Evolutionary conservation across 2,113 vertebrate genomes (phyloP), one percentile per base, ranked within the genome.

Genomic region (Strigops habroptila): DNA sequence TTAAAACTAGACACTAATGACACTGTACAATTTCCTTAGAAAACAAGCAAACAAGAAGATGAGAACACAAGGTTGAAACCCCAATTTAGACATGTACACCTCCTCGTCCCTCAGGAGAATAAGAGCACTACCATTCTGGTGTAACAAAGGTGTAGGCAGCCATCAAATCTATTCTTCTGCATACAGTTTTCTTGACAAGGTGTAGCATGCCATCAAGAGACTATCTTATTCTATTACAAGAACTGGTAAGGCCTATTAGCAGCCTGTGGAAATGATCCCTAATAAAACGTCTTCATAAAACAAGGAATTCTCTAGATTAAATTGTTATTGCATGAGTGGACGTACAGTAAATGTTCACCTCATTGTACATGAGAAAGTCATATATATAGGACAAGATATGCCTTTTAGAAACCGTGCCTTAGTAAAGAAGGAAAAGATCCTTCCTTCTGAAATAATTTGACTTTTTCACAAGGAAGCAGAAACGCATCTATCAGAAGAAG

Each of bases 361-460:
- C 48, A 64, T 15, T 77, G 63, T 71, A 82, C 10, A 6, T 8
- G 37, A 94, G 69, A 78, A 94, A 60, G 83, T 73, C 52, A 64
- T 28, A 86, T 18, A 84, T 52, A 70, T 8, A 71, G 69, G 43
- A 68, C 44, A 91, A 91, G 63, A 64, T 6, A 39, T 4, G 23
- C 64, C 78, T 96, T 97, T 89, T 57, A 82, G 82, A 95, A 94
- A 87, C 63, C 1, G 1, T 64, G 70, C 75, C 82, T 86, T 94
- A 91, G 27, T 43, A 75, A 82, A 88, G 64, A 79, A 93, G 74
- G 64, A 96, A 86, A 97, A 90, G 67, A 93, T 85, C 5, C 52
- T 94, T 96, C 93, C 88, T 96, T 95, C 10, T 35, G 91, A 92
- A 95, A 91, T 94, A 67, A 93, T 96, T 96, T 93, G 96, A 94